Evolutionary conservation across 2,113 vertebrate species (phyloP).

Genomic region (Heteronetta atricapilla): DNA sequence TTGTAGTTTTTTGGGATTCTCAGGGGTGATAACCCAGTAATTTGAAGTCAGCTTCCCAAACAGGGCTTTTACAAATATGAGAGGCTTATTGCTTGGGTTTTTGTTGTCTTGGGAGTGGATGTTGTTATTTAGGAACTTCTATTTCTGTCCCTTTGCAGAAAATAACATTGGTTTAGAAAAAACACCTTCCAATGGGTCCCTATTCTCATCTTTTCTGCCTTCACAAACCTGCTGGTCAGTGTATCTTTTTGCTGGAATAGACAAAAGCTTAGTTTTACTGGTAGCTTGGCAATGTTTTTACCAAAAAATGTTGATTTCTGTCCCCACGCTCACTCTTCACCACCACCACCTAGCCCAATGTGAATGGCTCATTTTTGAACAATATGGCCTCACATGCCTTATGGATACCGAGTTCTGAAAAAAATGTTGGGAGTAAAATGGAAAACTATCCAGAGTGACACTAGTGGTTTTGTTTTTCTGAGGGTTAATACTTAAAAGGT

Average conservation of each 20-base stretch:
- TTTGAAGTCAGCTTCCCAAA: background rate
- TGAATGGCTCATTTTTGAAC: background rate
- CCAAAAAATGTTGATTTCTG: background rate
- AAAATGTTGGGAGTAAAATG: background rate
- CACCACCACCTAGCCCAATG: background rate
- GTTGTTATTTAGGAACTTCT: constrained; percentile 2
- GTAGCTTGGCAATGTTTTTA: background rate
- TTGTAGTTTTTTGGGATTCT: constrained; percentile 16
- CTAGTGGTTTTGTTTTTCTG: background rate
- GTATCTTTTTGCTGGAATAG: background rate
- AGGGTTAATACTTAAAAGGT: background rate
- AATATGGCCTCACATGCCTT: background rate
- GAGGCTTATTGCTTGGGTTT: background rate
- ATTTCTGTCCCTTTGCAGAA: background rate
- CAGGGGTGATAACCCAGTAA: background rate
- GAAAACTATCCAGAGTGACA: background rate
- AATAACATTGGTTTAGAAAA: background rate
- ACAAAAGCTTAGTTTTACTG: background rate
- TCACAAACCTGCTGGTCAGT: background rate
- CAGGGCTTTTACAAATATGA: background rate
- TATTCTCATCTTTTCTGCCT: background rate
- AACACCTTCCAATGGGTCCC: background rate
- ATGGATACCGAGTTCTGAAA: background rate
- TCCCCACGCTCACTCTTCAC: background rate
- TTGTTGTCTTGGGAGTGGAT: background rate